Conservation (phyloP, 2,797 vertebrate genomes). For the Hyperoplus lanceolatus region DNA sequence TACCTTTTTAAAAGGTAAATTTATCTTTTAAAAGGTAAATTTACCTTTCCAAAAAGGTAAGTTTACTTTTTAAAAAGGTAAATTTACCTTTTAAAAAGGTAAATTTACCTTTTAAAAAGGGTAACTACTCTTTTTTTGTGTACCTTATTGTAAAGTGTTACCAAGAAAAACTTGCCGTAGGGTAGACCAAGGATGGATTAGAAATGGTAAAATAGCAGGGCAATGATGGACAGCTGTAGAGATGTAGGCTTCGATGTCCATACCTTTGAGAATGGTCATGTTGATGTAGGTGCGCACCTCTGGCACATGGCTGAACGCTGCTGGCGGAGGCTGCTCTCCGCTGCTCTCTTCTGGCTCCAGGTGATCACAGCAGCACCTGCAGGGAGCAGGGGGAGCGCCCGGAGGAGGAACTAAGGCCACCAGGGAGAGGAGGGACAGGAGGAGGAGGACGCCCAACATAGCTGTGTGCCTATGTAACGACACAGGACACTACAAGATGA, state of each 20-base stretch:
- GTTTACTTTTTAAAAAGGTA: no score
- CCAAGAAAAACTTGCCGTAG: background rate
- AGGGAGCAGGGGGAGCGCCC: conserved; percentile 50
- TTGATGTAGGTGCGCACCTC: conserved; percentile 94
- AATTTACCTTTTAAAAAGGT: no score
- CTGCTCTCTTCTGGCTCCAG: conserved; percentile 78
- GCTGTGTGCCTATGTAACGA: conserved; percentile 31
- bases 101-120: no score
- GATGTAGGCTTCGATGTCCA: background rate
- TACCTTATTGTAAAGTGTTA: no score
- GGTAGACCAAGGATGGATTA: no score
- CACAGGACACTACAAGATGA: background rate
- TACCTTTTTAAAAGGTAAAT: no score
- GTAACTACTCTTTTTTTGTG: no score
- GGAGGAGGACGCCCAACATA: conserved; percentile 76
- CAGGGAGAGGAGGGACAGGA: conserved; percentile 64
- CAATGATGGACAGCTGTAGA: background rate
- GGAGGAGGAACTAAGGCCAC: conserved; percentile 69
- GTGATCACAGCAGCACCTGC: conserved; percentile 90
- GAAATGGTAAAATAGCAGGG: background rate
- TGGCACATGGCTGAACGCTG: conserved; percentile 74
- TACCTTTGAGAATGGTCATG: conserved; percentile 97
- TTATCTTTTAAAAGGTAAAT: no score
- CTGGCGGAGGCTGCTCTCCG: conserved; percentile 16
- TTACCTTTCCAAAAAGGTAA: no score